A percentile compares a stretch with the other conserved stretches of the same genome.
phyloP scores from a whole-genome alignment of 2,113 vertebrate species.

The Neoarius graeffei region DNA sequence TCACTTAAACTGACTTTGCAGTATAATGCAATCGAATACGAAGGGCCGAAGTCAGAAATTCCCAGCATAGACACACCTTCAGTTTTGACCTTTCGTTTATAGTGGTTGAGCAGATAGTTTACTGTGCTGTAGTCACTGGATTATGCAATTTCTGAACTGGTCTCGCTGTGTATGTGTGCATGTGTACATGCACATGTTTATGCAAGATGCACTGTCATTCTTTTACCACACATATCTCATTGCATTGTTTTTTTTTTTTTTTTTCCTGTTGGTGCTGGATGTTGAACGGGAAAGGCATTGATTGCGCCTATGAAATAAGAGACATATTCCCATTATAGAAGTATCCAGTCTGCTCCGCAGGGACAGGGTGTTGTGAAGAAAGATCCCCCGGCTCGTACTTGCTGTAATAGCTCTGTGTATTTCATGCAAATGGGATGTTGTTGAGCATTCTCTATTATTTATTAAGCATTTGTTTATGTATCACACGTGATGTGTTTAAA shows the following conservation, averaged over 20 bases:
- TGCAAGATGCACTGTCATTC: not conserved
- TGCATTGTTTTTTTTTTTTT: constrained; percentile 6
- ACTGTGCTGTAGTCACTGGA: not conserved
- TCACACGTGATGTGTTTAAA: not conserved
- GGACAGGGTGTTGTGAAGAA: constrained; percentile 28
- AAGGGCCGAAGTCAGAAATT: not conserved
- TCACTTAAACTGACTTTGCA: not conserved
- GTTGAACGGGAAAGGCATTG: constrained; percentile 24
- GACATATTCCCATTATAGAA: constrained; percentile 36
- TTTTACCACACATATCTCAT: not conserved
- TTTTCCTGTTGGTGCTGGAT: not conserved
- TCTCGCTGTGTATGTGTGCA: not conserved
- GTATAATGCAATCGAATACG: not conserved
- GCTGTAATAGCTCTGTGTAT: constrained; percentile 22
- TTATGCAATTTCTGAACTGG: not conserved
- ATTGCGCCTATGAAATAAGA: constrained; percentile 39
- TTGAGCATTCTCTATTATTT: constrained; percentile 25
- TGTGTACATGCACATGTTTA: not conserved
- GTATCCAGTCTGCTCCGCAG: constrained; percentile 35
- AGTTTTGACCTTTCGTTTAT: not conserved
- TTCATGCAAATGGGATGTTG: not conserved
- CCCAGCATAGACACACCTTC: not conserved
- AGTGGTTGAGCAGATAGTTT: not conserved
- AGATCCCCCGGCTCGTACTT: constrained; percentile 5
- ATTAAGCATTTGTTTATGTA: constrained; percentile 13